These are phyloP conservation scores for Micromys minutus DNA, from an alignment of 2,113 vertebrate species.

Conservation along the genomic window DNA sequence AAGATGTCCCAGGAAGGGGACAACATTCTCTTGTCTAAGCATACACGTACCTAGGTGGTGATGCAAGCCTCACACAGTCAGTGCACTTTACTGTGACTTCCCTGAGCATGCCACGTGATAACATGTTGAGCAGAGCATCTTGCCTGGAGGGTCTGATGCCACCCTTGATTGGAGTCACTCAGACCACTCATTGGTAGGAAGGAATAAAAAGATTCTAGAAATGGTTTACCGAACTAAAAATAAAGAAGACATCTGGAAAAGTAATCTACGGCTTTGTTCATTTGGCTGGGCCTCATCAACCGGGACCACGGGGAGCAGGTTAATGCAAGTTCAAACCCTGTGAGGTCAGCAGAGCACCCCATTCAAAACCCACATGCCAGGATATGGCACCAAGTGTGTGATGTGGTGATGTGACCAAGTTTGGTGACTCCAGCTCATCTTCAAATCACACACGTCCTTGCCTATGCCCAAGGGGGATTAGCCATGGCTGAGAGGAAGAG, in stretches of 20 bases:
- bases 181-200: neutral
- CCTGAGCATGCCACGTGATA: fast-evolving
- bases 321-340: neutral
- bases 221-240: constrained; percentile 53
- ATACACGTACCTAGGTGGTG: neutral
- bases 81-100: neutral
- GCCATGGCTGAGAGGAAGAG: neutral
- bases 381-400: fast-evolving
- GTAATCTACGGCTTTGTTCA: constrained; percentile 27
- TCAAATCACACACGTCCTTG: neutral
- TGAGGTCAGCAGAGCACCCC: no score
- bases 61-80: neutral
- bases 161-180: neutral
- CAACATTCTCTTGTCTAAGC: neutral
- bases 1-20: neutral
- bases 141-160: neutral
- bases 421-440: neutral
- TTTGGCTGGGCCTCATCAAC: neutral
- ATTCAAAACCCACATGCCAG: fast-evolving
- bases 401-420: neutral
- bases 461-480: neutral
- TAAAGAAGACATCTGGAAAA: constrained; percentile 60
- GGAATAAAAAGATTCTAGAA: constrained; percentile 13
- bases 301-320: neutral
- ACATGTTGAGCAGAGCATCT: neutral